These are phyloP conservation scores for Sciurus niger DNA, from an alignment of 2,113 vertebrate genomes.

Conservation along the genomic window DNA sequence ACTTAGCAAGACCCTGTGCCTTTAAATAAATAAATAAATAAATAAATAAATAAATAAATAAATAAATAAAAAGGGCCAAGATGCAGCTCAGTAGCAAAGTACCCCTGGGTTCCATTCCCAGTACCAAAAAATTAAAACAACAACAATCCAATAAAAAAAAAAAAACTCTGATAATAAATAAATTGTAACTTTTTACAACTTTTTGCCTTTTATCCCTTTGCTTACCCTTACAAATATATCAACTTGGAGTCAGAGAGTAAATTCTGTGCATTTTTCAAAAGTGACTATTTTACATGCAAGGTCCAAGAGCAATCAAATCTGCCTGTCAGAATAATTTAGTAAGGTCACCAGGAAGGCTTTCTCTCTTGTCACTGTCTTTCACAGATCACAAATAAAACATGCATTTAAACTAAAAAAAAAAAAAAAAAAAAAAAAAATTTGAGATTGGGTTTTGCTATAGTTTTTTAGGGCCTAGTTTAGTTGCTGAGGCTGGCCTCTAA, in stretches of 20 bases:
- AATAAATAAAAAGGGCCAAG: background rate
- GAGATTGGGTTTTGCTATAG: too few species aligned
- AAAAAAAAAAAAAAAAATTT: too few species aligned
- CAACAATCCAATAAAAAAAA: background rate
- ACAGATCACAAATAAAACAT: background rate
- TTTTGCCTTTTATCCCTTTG: background rate
- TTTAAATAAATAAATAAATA: background rate
- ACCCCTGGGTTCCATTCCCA: background rate
- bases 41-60: too few species aligned
- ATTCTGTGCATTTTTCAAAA: slow-evolving; percentile 30
- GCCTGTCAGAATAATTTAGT: background rate
- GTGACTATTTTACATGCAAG: slow-evolving; percentile 51
- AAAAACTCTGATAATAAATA: slow-evolving; percentile 35
- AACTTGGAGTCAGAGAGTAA: background rate
- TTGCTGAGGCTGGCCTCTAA: too few species aligned
- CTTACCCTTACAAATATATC: background rate
- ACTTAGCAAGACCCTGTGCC: background rate
- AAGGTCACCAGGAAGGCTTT: background rate
- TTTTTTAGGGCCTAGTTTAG: too few species aligned
- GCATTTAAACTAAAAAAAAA: background rate
- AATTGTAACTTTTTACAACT: slow-evolving; percentile 5
- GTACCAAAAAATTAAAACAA: background rate
- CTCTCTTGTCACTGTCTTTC: slow-evolving; percentile 46
- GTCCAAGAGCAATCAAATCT: background rate
- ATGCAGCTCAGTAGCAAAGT: background rate